Evolutionary conservation across 2,888 invertebrate species (phyloP), one percentile per base, ranked within the genome.

Genomic region (Cylindroiulus punctatus): DNA sequence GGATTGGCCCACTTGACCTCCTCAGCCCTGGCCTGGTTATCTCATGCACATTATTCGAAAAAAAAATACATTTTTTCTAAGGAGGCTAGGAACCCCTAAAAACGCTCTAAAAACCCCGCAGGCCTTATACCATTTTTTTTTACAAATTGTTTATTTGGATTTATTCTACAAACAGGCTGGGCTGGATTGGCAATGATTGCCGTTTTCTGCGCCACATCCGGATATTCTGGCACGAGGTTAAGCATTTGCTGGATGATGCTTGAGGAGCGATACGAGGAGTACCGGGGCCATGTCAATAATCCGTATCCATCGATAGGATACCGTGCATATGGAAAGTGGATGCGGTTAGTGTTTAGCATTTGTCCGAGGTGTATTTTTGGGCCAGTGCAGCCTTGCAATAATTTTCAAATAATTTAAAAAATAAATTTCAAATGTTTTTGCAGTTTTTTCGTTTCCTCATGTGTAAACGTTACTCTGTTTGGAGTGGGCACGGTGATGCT

Each of bases 241-340:
- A 94, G 94, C 0, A 92, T 93, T 88, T 94, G 94, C 90, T 95
- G 95, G 95, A 91, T 93, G 65, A 93, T 95, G 84, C 90, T 95
- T 42, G 94, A 94, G 90, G 93, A 93, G 85, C 91, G 94, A 0
- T 93, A 93, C 89, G 93, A 93, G 0, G 92, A 93, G 88, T 93
- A 90, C 86, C 87, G 89, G 85, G 89, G 92, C 65, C 89, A 90
- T 14, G 93, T 93, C 88, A 91, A 94, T 86, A 93, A 94, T 90
- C 95, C 95, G 0, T 95, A 94, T 89, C 92, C 94, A 8, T 93
- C 93, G 84, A 94, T 95, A 87, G 94, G 93, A 0, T 92, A 93
- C 32, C 92, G 92, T 88, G 93, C 94, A 0, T 91, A 93, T 81
- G 95, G 95, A 32, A 92, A 91, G 88, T 8, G 89, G 88, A 87